phyloP scores from a whole-genome alignment of 2,888 invertebrate genomes.

The Lagria hirta region DNA sequence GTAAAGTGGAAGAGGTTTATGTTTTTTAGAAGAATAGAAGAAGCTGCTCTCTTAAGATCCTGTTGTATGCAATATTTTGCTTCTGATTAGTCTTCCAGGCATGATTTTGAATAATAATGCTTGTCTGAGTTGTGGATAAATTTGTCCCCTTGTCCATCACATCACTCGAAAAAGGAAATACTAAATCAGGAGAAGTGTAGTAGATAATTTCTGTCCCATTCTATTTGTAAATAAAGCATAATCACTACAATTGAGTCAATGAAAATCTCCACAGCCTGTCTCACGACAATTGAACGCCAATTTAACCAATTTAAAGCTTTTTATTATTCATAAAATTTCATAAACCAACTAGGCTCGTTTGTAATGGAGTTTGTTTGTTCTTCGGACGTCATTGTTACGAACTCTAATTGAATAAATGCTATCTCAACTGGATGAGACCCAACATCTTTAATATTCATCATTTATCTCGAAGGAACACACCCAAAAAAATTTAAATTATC shows the following conservation, averaged over 20 bases:
- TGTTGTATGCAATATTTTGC: too few relatives aligned
- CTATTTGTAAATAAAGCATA: constrained; percentile 49
- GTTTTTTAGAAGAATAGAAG: too few relatives aligned
- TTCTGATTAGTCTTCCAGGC: too few relatives aligned
- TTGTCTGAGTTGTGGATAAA: too few relatives aligned
- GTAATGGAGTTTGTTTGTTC: constrained; percentile 27
- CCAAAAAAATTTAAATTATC: too few relatives aligned
- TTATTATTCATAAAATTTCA: constrained; percentile 56
- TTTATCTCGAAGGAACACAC: too few relatives aligned
- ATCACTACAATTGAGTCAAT: constrained; percentile 54
- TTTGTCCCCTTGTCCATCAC: too few relatives aligned
- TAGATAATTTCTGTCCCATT: constrained; percentile 35
- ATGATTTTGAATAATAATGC: too few relatives aligned
- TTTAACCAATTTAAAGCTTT: constrained; percentile 55
- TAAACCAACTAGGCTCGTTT: constrained; percentile 35
- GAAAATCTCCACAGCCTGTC: constrained; percentile 46
- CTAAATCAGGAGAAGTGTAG: constrained; percentile 38
- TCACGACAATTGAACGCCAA: constrained; percentile 55
- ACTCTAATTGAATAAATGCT: constrained; percentile 23
- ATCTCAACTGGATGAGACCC: not conserved
- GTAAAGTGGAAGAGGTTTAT: too few relatives aligned
- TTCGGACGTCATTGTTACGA: constrained; percentile 23
- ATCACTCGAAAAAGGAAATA: constrained; percentile 38
- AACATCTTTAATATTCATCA: too few relatives aligned
- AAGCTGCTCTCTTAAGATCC: too few relatives aligned